Percentiles rank a stretch among this genome's conserved stretches.
Conservation (phyloP, 2,113 vertebrate species). For the Phalacrocorax pelagicus region DNA sequence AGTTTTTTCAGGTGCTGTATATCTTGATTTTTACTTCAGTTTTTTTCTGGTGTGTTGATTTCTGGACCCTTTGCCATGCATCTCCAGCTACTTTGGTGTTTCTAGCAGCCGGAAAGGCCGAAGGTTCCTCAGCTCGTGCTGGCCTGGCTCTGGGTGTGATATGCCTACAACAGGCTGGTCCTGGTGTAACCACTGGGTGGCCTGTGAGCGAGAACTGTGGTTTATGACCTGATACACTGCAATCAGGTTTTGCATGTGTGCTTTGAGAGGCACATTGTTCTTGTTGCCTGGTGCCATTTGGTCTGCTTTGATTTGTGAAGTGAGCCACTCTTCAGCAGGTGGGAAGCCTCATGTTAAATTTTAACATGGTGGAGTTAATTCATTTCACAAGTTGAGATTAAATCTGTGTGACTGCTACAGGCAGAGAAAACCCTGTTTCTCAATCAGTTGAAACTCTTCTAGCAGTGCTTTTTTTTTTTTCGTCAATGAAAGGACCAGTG, state of each 20-base stretch:
- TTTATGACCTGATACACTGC: not conserved
- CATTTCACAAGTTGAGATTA: not conserved
- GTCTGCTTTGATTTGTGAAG: not conserved
- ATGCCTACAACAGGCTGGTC: not conserved
- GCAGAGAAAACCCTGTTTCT: not conserved
- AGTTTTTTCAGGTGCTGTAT: not conserved
- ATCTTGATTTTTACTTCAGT: not conserved
- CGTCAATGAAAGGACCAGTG: fast-evolving
- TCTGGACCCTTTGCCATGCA: not conserved
- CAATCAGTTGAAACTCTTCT: not conserved
- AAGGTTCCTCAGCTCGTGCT: fast-evolving
- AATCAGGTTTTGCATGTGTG: fast-evolving
- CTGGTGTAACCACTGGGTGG: fast-evolving
- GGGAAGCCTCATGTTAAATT: not conserved
- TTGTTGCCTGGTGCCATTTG: not conserved
- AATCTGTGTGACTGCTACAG: not conserved
- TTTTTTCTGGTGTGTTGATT: not conserved
- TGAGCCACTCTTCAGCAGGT: not conserved
- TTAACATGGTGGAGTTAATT: not conserved
- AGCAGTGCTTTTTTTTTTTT: not conserved
- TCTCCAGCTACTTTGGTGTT: not conserved
- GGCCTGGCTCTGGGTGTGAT: fast-evolving
- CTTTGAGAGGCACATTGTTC: not conserved
- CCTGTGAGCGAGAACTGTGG: fast-evolving
- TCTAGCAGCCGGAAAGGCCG: not conserved